These are phyloP conservation scores for Agrilus planipennis DNA, from an alignment of 1,140 invertebrate species.

Conservation along the genomic window DNA sequence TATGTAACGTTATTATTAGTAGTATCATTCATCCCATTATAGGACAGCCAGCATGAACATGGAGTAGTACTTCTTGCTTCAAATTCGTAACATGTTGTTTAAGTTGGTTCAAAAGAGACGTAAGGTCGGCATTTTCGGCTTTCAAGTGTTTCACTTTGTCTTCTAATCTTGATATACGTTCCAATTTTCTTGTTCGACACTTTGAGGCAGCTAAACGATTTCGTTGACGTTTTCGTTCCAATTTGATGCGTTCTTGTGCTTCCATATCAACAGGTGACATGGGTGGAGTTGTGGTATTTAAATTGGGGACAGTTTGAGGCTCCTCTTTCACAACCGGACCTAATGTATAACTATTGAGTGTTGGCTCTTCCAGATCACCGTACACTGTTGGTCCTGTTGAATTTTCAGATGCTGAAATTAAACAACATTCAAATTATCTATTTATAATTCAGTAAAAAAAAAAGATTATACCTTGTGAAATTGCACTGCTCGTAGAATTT, in stretches of 20 bases:
- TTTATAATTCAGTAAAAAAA: too few relatives aligned
- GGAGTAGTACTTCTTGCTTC: conserved; percentile 92
- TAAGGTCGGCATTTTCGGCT: conserved; percentile 79
- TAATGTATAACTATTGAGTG: conserved; percentile 17
- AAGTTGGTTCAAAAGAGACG: conserved; percentile 68
- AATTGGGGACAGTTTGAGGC: conserved; percentile 70
- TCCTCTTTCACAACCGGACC: conserved; percentile 65
- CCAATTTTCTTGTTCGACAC: conserved; percentile 86
- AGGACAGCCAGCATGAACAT: conserved; percentile 79
- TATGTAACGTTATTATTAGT: too few relatives aligned
- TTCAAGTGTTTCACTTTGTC: conserved; percentile 89
- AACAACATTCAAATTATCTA: too few relatives aligned
- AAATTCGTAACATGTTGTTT: conserved; percentile 83
- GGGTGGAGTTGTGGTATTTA: conserved; percentile 50
- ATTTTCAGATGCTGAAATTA: conserved; percentile 19
- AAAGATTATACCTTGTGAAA: too few relatives aligned
- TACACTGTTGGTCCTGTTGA: conserved; percentile 41
- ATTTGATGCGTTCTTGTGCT: conserved; percentile 85
- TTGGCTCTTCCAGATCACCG: conserved; percentile 49
- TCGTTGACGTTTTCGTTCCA: conserved; percentile 88
- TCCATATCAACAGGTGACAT: conserved; percentile 95
- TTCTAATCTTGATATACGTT: conserved; percentile 86
- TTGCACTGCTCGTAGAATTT: too few relatives aligned
- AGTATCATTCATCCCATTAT: too few relatives aligned
- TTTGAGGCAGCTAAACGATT: conserved; percentile 96